These are phyloP conservation scores for Cataglyphis rosenhaueri DNA, from an alignment of 2,888 invertebrate species.

Conservation along the genomic window DNA sequence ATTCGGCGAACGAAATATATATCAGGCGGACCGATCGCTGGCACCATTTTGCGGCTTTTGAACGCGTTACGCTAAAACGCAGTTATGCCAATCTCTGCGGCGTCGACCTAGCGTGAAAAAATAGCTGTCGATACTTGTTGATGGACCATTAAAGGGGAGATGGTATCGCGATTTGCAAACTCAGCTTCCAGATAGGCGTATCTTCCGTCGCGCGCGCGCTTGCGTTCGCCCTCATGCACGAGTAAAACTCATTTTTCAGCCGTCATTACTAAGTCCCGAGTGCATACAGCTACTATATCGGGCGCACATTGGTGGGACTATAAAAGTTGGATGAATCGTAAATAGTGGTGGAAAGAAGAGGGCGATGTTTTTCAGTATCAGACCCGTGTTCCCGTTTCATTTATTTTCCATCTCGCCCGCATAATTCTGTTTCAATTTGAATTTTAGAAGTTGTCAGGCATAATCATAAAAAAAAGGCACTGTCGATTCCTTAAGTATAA, in stretches of 20 bases:
- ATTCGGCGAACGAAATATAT: not conserved
- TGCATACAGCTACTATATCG: not conserved
- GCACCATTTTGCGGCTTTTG: constrained; percentile 35
- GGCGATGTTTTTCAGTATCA: not conserved
- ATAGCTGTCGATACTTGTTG: constrained; percentile 52
- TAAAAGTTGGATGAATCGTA: constrained; percentile 44
- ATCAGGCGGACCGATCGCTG: not conserved
- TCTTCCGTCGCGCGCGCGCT: constrained; percentile 3
- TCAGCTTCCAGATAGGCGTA: not conserved
- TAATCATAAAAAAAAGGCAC: not conserved
- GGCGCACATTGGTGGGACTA: not conserved
- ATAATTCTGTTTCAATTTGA: constrained; percentile 17
- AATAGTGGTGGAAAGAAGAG: constrained; percentile 9
- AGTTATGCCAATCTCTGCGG: constrained; percentile 38
- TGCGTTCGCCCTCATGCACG: not conserved
- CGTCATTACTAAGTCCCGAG: constrained; percentile 18
- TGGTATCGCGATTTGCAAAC: constrained; percentile 35
- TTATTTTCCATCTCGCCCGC: not conserved
- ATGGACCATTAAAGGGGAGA: constrained; percentile 38
- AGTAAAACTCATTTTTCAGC: constrained; percentile 10
- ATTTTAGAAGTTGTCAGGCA: constrained; percentile 17
- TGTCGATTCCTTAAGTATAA: not conserved
- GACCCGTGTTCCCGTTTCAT: constrained; percentile 2
- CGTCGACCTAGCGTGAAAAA: constrained; percentile 41
- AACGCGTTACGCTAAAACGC: constrained; percentile 25